Evolutionary conservation across 1,140 invertebrate species (phyloP).

Genomic region (Parapsyche elsis): DNA sequence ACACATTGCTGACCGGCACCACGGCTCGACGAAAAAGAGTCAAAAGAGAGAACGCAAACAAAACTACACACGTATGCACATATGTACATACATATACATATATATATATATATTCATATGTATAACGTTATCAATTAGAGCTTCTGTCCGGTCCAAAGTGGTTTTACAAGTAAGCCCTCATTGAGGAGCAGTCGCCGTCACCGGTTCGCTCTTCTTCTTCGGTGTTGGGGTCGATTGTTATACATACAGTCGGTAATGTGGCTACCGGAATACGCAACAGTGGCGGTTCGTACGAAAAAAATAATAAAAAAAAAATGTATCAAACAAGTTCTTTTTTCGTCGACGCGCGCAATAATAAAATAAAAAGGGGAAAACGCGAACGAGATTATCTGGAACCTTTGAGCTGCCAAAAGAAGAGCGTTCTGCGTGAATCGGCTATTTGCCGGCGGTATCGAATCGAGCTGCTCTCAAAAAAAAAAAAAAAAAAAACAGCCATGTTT

Average conservation of each 20-base stretch:
- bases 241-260: slow-evolving; percentile 25
- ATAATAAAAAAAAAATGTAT: neutral
- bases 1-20: too few species aligned
- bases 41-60: neutral
- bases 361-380: neutral
- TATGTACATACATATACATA: neutral
- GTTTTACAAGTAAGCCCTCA: slow-evolving; percentile 26
- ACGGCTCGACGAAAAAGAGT: too few species aligned
- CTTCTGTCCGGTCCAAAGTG: slow-evolving; percentile 15
- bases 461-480: too few species aligned
- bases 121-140: slow-evolving; percentile 19
- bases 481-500: too few species aligned
- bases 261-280: slow-evolving; percentile 33
- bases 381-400: slow-evolving; percentile 14
- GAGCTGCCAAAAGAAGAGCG: slow-evolving; percentile 21
- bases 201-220: neutral
- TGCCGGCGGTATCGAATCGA: too few species aligned
- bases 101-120: neutral
- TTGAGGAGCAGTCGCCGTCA: slow-evolving; percentile 6
- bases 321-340: slow-evolving; percentile 4
- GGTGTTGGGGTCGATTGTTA: neutral
- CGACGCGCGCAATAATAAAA: slow-evolving; percentile 4
- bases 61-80: neutral
- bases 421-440: slow-evolving; percentile 6
- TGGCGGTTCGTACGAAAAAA: neutral